Conservation (phyloP, 2,797 vertebrate species). For the Heteromormyrus szaboi region DNA sequence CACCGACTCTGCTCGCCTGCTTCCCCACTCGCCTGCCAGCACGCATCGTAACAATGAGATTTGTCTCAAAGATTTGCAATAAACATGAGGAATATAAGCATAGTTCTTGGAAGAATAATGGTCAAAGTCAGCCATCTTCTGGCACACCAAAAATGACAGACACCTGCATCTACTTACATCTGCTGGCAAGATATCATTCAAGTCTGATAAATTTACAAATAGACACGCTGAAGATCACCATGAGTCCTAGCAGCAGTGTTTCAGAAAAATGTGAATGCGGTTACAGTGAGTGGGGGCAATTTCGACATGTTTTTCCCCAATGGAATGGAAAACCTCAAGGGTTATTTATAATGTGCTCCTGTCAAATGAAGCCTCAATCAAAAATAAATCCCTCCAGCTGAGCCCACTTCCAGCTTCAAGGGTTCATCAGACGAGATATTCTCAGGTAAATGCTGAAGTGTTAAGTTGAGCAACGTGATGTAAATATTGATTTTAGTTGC, state of each 20-base stretch:
- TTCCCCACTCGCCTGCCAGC: too few relatives aligned
- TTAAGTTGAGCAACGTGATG: background rate
- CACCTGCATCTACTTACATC: background rate
- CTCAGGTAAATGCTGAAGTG: conserved; percentile 17
- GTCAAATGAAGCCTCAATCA: conserved; percentile 18
- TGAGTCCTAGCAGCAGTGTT: background rate
- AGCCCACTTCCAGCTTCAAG: background rate
- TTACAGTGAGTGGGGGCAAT: background rate
- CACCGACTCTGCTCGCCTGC: too few relatives aligned
- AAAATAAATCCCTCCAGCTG: conserved; percentile 1
- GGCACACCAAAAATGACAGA: background rate
- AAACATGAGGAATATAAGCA: background rate
- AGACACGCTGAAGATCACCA: background rate
- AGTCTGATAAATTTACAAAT: background rate
- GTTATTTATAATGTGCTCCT: background rate
- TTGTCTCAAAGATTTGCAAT: background rate
- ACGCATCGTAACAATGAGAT: background rate
- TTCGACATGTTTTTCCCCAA: background rate
- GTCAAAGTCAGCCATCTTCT: background rate
- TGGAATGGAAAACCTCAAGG: too few relatives aligned
- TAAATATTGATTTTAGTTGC: background rate
- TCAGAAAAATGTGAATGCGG: background rate
- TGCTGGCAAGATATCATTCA: background rate
- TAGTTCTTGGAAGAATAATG: background rate
- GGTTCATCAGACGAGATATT: conserved; percentile 18